Conservation (phyloP, 2,113 vertebrate species). For the Propithecus coquereli region DNA sequence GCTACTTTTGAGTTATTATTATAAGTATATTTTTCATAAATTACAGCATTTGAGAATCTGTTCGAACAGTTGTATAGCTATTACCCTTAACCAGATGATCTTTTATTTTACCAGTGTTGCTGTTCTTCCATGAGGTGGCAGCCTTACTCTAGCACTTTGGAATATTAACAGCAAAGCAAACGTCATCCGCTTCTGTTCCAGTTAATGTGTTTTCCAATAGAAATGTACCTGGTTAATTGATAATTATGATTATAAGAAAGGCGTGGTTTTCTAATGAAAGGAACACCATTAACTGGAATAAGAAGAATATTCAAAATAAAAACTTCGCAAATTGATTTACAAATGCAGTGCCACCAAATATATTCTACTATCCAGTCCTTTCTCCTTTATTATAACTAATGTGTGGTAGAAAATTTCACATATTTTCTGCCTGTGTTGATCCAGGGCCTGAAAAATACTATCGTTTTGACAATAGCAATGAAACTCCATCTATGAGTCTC, state of each 20-base stretch:
- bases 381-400: not conserved
- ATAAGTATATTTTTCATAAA: not conserved
- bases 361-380: not conserved
- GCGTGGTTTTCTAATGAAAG: not conserved
- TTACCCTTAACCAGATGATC: not conserved
- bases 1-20: not conserved
- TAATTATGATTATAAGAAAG: constrained; percentile 69
- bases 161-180: not conserved
- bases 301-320: constrained; percentile 62
- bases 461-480: not conserved
- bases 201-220: constrained; percentile 64
- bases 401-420: not conserved
- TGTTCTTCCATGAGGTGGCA: constrained; percentile 76
- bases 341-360: constrained; percentile 5
- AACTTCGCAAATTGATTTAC: constrained; percentile 20
- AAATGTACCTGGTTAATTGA: constrained; percentile 67
- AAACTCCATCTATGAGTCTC: not conserved
- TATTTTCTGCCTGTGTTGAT: not conserved
- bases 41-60: not conserved
- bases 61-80: not conserved
- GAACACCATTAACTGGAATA: constrained; percentile 42
- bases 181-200: constrained; percentile 1
- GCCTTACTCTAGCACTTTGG: constrained; percentile 36
- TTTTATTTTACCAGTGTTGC: not conserved
- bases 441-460: not conserved